phyloP scores from a whole-genome alignment of 2,888 invertebrate species.

The Heliconius ethilla region DNA sequence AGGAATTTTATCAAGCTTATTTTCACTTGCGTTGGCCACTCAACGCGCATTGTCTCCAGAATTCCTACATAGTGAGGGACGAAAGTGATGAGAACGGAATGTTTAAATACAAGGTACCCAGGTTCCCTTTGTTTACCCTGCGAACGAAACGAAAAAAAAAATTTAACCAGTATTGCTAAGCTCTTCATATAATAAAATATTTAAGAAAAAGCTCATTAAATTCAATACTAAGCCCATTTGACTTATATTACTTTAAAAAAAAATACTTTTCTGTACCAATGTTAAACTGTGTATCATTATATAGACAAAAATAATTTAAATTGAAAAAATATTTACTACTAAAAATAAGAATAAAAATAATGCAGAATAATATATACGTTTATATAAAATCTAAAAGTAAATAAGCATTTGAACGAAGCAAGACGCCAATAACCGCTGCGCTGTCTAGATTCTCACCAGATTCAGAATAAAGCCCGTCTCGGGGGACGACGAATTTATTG shows the following conservation, averaged over 20 bases:
- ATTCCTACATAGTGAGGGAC: too few relatives aligned
- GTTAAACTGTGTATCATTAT: neutral
- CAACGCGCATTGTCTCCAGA: too few relatives aligned
- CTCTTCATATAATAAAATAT: too few relatives aligned
- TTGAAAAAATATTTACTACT: neutral
- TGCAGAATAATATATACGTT: neutral
- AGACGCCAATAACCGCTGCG: slow-evolving; percentile 26
- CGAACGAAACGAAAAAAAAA: too few relatives aligned
- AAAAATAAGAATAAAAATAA: neutral
- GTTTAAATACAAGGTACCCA: too few relatives aligned
- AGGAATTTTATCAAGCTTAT: too few relatives aligned
- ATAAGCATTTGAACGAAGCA: slow-evolving; percentile 15
- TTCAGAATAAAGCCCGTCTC: slow-evolving; percentile 27
- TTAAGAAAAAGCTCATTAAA: too few relatives aligned
- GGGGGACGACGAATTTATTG: slow-evolving; percentile 21
- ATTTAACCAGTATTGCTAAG: too few relatives aligned
- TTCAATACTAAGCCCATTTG: too few relatives aligned
- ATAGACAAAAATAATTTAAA: neutral
- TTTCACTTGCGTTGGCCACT: too few relatives aligned
- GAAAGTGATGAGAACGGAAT: too few relatives aligned
- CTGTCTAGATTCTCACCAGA: slow-evolving; percentile 28
- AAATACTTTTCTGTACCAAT: neutral
- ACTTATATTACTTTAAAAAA: neutral
- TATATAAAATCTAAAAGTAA: slow-evolving; percentile 2
- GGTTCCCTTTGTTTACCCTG: too few relatives aligned